These are phyloP conservation scores for Ecliptopera silaceata DNA, from an alignment of 2,888 invertebrate species.

Conservation along the genomic window DNA sequence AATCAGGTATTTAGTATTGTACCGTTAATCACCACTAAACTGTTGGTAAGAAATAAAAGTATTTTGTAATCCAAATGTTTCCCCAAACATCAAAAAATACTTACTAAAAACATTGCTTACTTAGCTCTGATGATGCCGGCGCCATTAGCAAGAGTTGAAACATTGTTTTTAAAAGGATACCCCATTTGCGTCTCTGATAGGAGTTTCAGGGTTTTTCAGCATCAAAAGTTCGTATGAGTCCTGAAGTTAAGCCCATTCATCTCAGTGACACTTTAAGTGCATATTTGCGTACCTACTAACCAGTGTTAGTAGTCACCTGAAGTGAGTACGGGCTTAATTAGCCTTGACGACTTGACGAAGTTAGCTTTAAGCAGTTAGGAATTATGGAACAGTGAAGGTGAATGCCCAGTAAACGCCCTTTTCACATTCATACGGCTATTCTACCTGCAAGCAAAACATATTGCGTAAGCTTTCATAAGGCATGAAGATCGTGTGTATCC, in stretches of 20 bases:
- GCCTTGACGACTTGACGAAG: conserved; percentile 17
- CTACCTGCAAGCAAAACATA: too few relatives aligned
- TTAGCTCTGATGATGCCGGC: neutral
- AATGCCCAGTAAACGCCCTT: neutral
- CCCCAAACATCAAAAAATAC: neutral
- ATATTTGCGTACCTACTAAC: conserved; percentile 50
- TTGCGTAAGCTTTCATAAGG: too few relatives aligned
- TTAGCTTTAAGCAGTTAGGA: conserved; percentile 5
- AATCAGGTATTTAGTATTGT: too few relatives aligned
- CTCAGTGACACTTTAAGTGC: conserved; percentile 70
- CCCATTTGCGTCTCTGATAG: conserved; percentile 46
- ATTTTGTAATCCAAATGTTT: neutral
- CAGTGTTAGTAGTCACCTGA: conserved; percentile 38
- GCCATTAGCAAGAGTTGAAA: neutral
- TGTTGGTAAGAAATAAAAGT: too few relatives aligned
- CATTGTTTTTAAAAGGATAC: conserved; percentile 26
- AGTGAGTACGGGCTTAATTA: conserved; percentile 59
- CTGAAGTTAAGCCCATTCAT: conserved; percentile 61
- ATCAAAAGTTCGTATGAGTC: conserved; percentile 52
- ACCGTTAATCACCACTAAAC: too few relatives aligned
- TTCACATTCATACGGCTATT: neutral
- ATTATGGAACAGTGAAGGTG: conserved; percentile 7
- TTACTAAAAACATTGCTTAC: neutral
- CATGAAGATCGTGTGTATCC: too few relatives aligned
- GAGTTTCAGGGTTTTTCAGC: conserved; percentile 47